Evolutionary conservation across 2,113 vertebrate species (phyloP).

Genomic region (Colistium nudipinnis): DNA sequence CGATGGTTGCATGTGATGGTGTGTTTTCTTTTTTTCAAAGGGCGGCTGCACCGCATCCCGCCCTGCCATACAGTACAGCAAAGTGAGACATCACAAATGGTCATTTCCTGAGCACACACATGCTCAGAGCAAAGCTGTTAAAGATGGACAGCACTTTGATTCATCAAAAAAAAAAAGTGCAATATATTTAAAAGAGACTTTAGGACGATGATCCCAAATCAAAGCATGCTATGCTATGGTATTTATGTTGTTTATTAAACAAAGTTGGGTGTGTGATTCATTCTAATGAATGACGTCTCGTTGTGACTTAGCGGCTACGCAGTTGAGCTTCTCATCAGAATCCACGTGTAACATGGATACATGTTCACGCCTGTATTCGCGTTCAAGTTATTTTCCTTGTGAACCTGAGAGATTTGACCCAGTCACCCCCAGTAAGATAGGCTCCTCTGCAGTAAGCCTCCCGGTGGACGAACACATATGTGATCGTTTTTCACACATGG

Average conservation of each 20-base stretch:
- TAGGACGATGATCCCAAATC: neutral
- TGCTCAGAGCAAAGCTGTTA: too few species aligned
- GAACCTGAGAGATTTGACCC: constrained; percentile 35
- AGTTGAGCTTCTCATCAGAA: neutral
- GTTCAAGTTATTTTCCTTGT: constrained; percentile 5
- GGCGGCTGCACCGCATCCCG: constrained; percentile 52
- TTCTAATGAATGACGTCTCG: neutral
- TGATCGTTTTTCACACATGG: constrained; percentile 10
- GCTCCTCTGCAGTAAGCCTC: constrained; percentile 7
- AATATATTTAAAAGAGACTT: too few species aligned
- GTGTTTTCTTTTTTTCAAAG: constrained; percentile 35
- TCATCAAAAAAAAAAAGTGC: neutral
- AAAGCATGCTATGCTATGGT: neutral
- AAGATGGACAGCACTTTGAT: neutral
- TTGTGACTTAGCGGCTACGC: neutral
- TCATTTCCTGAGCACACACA: constrained; percentile 30
- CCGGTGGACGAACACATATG: constrained; percentile 8
- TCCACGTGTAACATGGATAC: constrained; percentile 1
- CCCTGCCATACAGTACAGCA: constrained; percentile 48
- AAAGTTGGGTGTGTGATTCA: neutral
- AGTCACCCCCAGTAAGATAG: constrained; percentile 11
- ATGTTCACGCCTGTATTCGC: constrained; percentile 10
- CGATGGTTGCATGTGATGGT: constrained; percentile 25
- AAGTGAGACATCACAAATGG: constrained; percentile 28
- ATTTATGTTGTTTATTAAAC: neutral